Evolutionary conservation across 2,113 vertebrate genomes (phyloP).

Genomic region (Micronycteris hirsuta): DNA sequence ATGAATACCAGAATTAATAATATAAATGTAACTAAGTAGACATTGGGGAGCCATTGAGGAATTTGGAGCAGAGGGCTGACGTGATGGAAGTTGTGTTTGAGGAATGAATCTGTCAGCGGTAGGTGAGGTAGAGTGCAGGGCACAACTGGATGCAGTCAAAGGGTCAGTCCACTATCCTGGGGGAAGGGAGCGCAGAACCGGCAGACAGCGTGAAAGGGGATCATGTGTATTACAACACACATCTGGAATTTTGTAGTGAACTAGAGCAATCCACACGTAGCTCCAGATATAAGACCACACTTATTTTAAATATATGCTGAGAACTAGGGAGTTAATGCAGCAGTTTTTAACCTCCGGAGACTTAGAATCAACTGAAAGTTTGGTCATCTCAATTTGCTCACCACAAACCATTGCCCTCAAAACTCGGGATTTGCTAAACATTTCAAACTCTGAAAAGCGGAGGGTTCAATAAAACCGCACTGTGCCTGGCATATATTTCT

Average conservation of each 20-base stretch:
- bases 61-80: neutral
- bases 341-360: conserved; percentile 61
- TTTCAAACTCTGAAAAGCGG: conserved; percentile 62
- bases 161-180: neutral
- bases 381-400: conserved; percentile 61
- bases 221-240: neutral
- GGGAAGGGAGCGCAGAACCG: neutral
- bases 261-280: neutral
- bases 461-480: conserved; percentile 69
- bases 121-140: neutral
- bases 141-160: neutral
- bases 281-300: conserved; percentile 17
- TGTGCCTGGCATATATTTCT: conserved; percentile 56
- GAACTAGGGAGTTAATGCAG: conserved; percentile 56
- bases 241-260: conserved; percentile 32
- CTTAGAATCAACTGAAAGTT: conserved; percentile 56
- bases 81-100: neutral
- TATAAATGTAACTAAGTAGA: conserved; percentile 32
- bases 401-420: conserved; percentile 70
- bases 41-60: neutral
- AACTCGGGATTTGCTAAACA: conserved; percentile 64
- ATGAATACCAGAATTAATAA: conserved; percentile 27
- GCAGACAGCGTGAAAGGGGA: neutral
- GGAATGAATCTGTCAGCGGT: conserved; percentile 31
- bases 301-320: conserved; percentile 49